Percentiles rank a stretch among this genome's conserved stretches.
Evolutionary conservation across 2,888 invertebrate genomes (phyloP).

Genomic region (Gonocerus acuteangulatus): DNA sequence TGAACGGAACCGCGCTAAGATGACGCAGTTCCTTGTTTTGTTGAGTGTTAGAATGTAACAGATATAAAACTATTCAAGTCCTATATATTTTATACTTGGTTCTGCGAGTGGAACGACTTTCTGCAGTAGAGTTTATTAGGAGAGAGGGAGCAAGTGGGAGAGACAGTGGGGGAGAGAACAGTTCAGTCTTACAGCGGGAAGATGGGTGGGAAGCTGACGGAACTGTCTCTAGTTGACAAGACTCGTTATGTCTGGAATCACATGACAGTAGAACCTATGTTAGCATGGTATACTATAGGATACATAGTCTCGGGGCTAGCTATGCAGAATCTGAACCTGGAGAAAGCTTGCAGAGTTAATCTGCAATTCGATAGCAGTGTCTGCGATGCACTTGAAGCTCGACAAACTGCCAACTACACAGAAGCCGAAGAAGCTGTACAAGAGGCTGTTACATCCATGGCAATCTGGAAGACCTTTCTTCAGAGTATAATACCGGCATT

Average conservation of each 20-base stretch:
- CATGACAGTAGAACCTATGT: constrained; percentile 67
- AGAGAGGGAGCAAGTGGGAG: too few relatives aligned
- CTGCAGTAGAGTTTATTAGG: too few relatives aligned
- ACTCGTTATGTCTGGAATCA: constrained; percentile 41
- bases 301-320: constrained; percentile 61
- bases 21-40: too few relatives aligned
- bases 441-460: constrained; percentile 67
- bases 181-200: too few relatives aligned
- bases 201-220: too few relatives aligned
- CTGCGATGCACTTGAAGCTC: constrained; percentile 65
- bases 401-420: constrained; percentile 60
- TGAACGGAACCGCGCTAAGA: too few relatives aligned
- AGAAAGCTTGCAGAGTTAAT: constrained; percentile 80
- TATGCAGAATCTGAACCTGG: constrained; percentile 75
- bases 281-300: constrained; percentile 62
- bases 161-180: too few relatives aligned
- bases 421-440: constrained; percentile 60
- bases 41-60: too few relatives aligned
- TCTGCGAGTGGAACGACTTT: too few relatives aligned
- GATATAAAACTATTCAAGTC: too few relatives aligned
- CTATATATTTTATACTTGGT: too few relatives aligned
- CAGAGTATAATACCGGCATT: constrained; percentile 73
- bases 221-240: too few relatives aligned
- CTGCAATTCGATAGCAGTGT: constrained; percentile 61
- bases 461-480: constrained; percentile 77